These are phyloP conservation scores for Hydraecia micacea DNA, from an alignment of 2,888 invertebrate genomes.

Conservation along the genomic window DNA sequence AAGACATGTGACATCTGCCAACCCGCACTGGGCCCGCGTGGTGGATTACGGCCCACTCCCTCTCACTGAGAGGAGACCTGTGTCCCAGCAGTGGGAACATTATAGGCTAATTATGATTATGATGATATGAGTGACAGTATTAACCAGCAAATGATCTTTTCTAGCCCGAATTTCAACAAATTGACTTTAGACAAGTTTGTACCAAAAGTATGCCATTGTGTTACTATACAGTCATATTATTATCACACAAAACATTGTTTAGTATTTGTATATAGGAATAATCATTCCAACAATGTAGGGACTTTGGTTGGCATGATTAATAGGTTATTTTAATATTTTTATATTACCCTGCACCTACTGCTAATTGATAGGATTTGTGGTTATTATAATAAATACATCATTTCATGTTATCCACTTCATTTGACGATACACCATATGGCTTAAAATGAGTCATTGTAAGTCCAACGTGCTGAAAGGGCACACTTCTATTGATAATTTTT, in stretches of 20 bases:
- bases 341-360: not conserved
- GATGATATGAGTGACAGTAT: too few relatives aligned
- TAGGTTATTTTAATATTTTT: not conserved
- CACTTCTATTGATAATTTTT: slow-evolving; percentile 21
- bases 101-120: too few relatives aligned
- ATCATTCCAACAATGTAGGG: not conserved
- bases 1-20: too few relatives aligned
- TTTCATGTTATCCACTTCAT: slow-evolving; percentile 1
- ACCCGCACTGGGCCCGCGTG: too few relatives aligned
- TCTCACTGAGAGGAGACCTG: too few relatives aligned
- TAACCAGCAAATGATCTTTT: not conserved
- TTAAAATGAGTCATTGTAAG: slow-evolving; percentile 29
- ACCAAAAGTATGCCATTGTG: slow-evolving; percentile 9
- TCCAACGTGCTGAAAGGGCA: slow-evolving; percentile 9
- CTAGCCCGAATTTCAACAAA: slow-evolving; percentile 2
- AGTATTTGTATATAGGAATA: not conserved
- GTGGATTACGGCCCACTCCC: too few relatives aligned
- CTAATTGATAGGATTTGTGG: slow-evolving; percentile 2
- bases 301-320: slow-evolving; percentile 24
- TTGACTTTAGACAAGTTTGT: not conserved
- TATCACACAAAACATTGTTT: slow-evolving; percentile 1
- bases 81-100: too few relatives aligned
- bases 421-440: slow-evolving; percentile 11
- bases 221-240: slow-evolving; percentile 11
- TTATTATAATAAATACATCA: slow-evolving; percentile 10